These are phyloP conservation scores for Hippocampus guttulatus DNA, from an alignment of 2,113 vertebrate genomes.

Conservation along the genomic window DNA sequence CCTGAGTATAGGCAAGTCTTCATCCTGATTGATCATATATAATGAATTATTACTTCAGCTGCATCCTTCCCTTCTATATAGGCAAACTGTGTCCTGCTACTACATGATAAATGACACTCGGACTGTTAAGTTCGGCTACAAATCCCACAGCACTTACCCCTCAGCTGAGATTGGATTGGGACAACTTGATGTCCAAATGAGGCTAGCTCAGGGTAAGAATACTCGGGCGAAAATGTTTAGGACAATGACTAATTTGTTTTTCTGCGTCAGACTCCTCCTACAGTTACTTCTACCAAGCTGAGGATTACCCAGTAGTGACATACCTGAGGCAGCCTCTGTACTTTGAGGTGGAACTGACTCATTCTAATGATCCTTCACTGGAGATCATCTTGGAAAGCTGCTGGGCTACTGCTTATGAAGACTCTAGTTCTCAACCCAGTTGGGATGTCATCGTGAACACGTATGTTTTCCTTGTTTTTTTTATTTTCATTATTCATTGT, in stretches of 20 bases:
- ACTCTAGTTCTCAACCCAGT: conserved; percentile 52
- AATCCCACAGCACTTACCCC: conserved; percentile 25
- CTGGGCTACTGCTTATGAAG: conserved; percentile 59
- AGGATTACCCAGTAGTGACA: conserved; percentile 65
- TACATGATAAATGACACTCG: conserved; percentile 56
- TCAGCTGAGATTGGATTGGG: conserved; percentile 55
- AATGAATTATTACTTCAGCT: background rate
- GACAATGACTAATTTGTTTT: background rate
- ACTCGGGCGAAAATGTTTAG: accelerated
- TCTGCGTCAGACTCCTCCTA: conserved; percentile 58
- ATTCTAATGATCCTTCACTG: conserved; percentile 49
- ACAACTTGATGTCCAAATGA: conserved; percentile 60
- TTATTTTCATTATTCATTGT: background rate
- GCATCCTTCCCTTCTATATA: background rate
- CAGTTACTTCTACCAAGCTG: conserved; percentile 43
- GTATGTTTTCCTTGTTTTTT: conserved; percentile 22
- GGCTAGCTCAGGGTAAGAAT: conserved; percentile 50
- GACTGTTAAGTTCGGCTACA: conserved; percentile 39
- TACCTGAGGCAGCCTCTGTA: conserved; percentile 64
- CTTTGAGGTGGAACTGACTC: conserved; percentile 65
- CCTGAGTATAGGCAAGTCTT: conserved; percentile 56
- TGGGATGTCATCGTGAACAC: conserved; percentile 68
- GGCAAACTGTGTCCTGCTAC: conserved; percentile 65
- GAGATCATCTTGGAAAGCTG: conserved; percentile 66
- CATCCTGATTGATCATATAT: background rate